Conservation (phyloP, 2,888 invertebrate genomes). For the Aphidius colemani region DNA sequence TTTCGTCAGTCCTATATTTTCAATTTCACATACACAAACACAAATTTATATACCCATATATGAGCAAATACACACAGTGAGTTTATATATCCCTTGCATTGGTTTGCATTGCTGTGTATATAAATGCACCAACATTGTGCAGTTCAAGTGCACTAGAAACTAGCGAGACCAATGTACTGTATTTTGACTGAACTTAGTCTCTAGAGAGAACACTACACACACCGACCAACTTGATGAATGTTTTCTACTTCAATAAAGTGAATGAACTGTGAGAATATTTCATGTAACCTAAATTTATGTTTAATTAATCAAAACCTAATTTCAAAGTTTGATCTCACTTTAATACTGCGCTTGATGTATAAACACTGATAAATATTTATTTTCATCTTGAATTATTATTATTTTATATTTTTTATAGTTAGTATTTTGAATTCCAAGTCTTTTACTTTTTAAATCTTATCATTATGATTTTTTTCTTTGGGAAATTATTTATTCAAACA, state of each 20-base stretch:
- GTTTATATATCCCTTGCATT: too few relatives aligned
- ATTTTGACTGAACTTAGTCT: slow-evolving; percentile 32
- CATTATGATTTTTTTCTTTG: too few relatives aligned
- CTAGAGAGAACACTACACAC: slow-evolving; percentile 20
- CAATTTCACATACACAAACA: not conserved
- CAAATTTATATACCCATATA: not conserved
- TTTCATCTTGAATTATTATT: not conserved
- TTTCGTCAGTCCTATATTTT: not conserved
- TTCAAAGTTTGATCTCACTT: slow-evolving; percentile 16
- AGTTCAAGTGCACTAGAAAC: slow-evolving; percentile 15
- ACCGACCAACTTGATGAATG: slow-evolving; percentile 43
- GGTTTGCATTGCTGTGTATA: too few relatives aligned
- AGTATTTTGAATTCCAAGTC: too few relatives aligned
- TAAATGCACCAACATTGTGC: too few relatives aligned
- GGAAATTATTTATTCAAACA: too few relatives aligned
- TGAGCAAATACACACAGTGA: too few relatives aligned
- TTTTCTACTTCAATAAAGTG: slow-evolving; percentile 38
- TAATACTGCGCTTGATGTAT: not conserved
- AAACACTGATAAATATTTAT: not conserved
- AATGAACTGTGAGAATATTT: slow-evolving; percentile 40
- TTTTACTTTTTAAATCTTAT: too few relatives aligned
- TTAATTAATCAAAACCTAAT: slow-evolving; percentile 41
- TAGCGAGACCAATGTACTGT: slow-evolving; percentile 20
- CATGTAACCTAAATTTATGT: slow-evolving; percentile 38
- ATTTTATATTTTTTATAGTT: too few relatives aligned